Percentiles rank a stretch among this genome's conserved stretches.
phyloP scores from a whole-genome alignment of 2,797 vertebrate genomes.

The Anguilla anguilla region DNA sequence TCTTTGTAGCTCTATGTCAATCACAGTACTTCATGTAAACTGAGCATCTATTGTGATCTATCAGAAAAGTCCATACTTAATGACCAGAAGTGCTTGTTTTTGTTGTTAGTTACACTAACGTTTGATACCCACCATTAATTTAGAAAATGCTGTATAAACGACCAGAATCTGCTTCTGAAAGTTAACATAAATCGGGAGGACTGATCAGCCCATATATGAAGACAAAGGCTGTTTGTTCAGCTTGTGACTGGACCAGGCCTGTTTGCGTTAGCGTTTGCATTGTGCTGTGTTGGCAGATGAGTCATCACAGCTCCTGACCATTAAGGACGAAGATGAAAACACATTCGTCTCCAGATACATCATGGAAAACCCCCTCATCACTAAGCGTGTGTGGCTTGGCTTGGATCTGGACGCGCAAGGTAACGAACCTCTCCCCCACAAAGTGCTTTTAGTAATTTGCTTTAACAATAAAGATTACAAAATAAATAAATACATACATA shows the following conservation, averaged over 20 bases:
- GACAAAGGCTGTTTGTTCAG: neutral
- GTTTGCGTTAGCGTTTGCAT: neutral
- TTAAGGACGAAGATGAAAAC: conserved; percentile 86
- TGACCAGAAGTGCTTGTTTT: too few relatives aligned
- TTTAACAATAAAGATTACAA: too few relatives aligned
- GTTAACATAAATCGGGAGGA: too few relatives aligned
- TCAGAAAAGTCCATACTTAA: too few relatives aligned
- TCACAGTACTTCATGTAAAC: too few relatives aligned
- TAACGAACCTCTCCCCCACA: conserved; percentile 48
- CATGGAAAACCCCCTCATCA: conserved; percentile 80
- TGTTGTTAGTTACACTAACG: too few relatives aligned
- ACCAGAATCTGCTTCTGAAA: neutral
- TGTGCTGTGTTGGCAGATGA: conserved; percentile 65
- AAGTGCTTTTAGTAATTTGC: too few relatives aligned
- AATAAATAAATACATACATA: too few relatives aligned
- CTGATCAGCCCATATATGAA: too few relatives aligned
- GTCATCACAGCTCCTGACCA: conserved; percentile 79
- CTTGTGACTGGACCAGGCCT: neutral
- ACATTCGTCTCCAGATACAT: conserved; percentile 82
- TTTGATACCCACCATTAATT: neutral
- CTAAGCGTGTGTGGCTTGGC: conserved; percentile 86
- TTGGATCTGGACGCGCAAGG: conserved; percentile 66
- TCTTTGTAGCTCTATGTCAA: too few relatives aligned
- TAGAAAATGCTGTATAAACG: neutral
- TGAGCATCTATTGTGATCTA: too few relatives aligned